Evolutionary conservation across 2,797 vertebrate species (phyloP).

Genomic region (Mareca strepera): DNA sequence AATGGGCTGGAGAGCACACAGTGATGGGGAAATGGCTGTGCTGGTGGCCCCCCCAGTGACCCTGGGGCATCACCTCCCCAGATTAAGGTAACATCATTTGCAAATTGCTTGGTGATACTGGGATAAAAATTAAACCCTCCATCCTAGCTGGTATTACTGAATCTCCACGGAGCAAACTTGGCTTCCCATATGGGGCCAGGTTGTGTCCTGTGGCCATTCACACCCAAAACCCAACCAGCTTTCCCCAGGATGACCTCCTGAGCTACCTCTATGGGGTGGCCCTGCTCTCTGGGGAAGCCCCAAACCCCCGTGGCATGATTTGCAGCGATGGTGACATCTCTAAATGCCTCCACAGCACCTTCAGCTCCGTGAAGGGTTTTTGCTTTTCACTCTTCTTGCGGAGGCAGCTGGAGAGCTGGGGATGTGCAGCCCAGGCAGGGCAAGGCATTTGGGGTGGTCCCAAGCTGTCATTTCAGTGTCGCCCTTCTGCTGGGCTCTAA

Average conservation of each 20-base stretch:
- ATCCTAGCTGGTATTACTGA: not conserved
- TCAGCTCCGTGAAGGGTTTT: not conserved
- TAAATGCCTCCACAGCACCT: not conserved
- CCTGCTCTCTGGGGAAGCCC: not conserved
- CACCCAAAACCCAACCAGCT: not conserved
- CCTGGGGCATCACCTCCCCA: not conserved
- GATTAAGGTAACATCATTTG: not conserved
- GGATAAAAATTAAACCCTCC: not conserved
- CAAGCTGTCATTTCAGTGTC: not conserved
- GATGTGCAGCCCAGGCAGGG: not conserved
- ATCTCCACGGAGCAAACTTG: not conserved
- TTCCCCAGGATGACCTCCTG: not conserved
- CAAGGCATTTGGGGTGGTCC: not conserved
- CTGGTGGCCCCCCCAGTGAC: not conserved
- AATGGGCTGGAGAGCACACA: not conserved
- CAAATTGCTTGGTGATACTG: not conserved
- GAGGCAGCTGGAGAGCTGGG: not conserved
- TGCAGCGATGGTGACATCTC: too few relatives aligned
- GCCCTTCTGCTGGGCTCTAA: not conserved
- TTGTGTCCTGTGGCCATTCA: not conserved
- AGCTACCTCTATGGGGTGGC: not conserved
- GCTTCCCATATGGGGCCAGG: not conserved
- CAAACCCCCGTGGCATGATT: rapidly evolving
- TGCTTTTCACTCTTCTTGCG: not conserved
- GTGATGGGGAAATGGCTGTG: not conserved